Evolutionary conservation across 2,888 invertebrate species (phyloP), one percentile per base, ranked within the genome.

Genomic region (Xestia ashworthii): DNA sequence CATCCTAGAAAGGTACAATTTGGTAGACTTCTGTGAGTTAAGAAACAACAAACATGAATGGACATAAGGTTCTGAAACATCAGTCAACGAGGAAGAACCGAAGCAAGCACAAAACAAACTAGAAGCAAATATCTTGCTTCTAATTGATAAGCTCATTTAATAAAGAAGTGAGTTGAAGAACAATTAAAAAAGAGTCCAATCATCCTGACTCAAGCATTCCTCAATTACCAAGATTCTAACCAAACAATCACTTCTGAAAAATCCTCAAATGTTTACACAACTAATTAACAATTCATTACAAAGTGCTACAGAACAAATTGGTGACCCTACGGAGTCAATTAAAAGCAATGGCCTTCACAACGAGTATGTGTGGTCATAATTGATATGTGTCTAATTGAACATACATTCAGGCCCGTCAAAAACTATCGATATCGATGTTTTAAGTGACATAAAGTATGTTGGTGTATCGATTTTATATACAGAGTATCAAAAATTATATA

Each of bases 341-440:
- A 84, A 62, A 58, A 72, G 75, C 83, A 84, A 82, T 84, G 74
- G 84, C 84, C 84, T 84, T 84, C 81, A 86, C 71, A 84, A 85
- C 76, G 68, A 83, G 68, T 80, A 64, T 77, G 81, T 80, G 81
- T 77, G 68, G 80, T 48, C 65, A 80, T 87, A 88, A 89, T 89
- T 89, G 83, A 81, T 83, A 88, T 84, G 88, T 89, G 91, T 87
- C 82, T 88, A 89, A 91, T 86, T 89, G 87, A 46, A 75, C 70
- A 72, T 80, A 84, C 73, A 80, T 74, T 87, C 77, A 81, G 44
- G n/a, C n/a, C n/a, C 1, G 65, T 44, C 16, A n/a, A n/a, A n/a
- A 64, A 22, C 5, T 11, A 64, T 64, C 38, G 62, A n/a, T 44
- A 9, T 65, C 65, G 65, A 65, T 65, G 16, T 9, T 65, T 44